Conservation (phyloP, 2,888 invertebrate genomes). For the Clusia tigrina region DNA sequence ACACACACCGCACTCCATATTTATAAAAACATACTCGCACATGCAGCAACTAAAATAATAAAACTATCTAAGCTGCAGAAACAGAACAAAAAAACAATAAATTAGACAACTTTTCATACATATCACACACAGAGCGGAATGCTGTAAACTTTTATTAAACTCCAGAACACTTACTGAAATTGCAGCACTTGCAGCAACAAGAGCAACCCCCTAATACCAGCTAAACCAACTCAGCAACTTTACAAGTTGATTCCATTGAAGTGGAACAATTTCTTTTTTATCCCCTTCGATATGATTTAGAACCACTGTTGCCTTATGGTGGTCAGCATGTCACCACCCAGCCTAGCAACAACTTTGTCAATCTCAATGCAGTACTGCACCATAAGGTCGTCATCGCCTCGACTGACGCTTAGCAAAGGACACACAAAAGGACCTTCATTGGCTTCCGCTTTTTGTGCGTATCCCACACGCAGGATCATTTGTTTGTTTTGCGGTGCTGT, state of each 20-base stretch:
- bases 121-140: neutral
- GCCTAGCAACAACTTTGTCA: neutral
- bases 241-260: neutral
- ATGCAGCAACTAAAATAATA: neutral
- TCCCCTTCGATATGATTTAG: neutral
- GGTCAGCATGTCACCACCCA: neutral
- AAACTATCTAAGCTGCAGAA: neutral
- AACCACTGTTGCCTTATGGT: neutral
- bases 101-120: neutral
- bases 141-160: neutral
- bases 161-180: neutral
- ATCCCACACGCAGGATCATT: neutral
- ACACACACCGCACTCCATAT: no score
- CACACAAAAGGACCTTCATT: neutral
- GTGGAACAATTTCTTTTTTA: neutral
- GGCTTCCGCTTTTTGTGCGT: neutral
- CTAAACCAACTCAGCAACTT: no score
- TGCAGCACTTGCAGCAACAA: neutral
- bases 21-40: no score
- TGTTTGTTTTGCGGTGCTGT: neutral
- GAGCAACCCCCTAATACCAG: no score
- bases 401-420: neutral
- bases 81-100: no score
- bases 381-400: neutral
- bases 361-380: neutral